phyloP scores from a whole-genome alignment of 2,113 vertebrate genomes.

The Chamaetylas fuelleborni region DNA sequence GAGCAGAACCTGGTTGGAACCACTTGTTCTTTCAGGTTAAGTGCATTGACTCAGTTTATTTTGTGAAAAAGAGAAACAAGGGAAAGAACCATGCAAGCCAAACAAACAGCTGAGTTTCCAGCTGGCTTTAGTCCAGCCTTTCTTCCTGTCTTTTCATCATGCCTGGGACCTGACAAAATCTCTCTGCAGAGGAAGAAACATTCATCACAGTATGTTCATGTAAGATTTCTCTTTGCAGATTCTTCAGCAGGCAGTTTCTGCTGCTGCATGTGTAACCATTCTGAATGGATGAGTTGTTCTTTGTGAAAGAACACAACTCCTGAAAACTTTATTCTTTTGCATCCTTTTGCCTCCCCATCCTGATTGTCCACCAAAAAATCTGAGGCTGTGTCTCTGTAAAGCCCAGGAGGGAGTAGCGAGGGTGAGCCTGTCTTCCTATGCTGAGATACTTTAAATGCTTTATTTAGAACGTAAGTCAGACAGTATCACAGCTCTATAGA shows the following conservation, averaged over 20 bases:
- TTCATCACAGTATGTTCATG: not conserved
- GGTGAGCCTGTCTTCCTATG: not conserved
- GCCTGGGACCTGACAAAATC: not conserved
- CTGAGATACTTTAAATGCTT: not conserved
- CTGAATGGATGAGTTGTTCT: not conserved
- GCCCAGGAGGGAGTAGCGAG: not conserved
- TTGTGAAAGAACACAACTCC: not conserved
- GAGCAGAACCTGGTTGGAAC: not conserved
- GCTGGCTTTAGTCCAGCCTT: not conserved
- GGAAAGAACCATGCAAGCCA: not conserved
- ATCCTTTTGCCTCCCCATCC: not conserved
- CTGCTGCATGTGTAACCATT: not conserved
- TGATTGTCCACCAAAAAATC: not conserved
- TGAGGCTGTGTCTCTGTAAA: not conserved
- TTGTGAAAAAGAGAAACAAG: not conserved
- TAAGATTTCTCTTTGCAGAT: not conserved
- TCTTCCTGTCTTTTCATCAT: not conserved
- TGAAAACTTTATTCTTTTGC: not conserved
- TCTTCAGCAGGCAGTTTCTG: not conserved
- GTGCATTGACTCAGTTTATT: not conserved
- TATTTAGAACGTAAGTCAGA: not conserved
- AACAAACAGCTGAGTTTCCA: not conserved
- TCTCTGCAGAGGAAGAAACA: not conserved
- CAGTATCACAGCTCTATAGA: not conserved
- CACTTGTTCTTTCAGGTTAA: not conserved